These are phyloP conservation scores for Podilymbus podiceps DNA, from an alignment of 2,113 vertebrate species.

Conservation along the genomic window DNA sequence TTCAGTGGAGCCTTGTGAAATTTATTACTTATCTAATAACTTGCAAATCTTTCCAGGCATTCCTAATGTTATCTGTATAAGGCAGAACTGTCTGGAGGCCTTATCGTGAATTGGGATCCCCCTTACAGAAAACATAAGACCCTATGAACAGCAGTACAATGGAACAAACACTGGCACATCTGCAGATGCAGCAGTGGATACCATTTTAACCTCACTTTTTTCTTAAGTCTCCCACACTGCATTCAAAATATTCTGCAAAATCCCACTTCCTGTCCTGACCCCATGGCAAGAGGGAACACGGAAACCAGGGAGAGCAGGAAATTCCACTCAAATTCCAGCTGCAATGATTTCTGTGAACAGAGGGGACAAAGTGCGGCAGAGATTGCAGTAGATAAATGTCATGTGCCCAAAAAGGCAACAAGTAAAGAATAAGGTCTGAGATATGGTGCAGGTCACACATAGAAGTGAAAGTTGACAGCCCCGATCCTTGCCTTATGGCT, in stretches of 20 bases:
- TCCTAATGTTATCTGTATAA: neutral
- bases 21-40: neutral
- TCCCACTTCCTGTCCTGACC: constrained; percentile 42
- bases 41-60: neutral
- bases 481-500: neutral
- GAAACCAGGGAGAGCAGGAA: constrained; percentile 55
- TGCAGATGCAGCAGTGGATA: constrained; percentile 32
- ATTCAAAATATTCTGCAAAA: constrained; percentile 52
- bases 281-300: neutral
- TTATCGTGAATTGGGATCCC: neutral
- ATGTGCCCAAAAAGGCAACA: neutral
- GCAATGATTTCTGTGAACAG: constrained; percentile 29
- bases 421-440: neutral
- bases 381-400: neutral
- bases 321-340: constrained; percentile 56
- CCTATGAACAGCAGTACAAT: neutral
- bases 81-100: neutral
- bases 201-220: constrained; percentile 15
- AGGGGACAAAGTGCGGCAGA: neutral
- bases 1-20: neutral
- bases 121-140: neutral
- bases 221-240: neutral
- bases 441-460: neutral
- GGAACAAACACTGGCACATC: constrained; percentile 15
- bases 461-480: neutral